Percentiles rank a stretch among this genome's conserved stretches.
phyloP scores from a whole-genome alignment of 64 coral and sea anemone species.

The Acropora tenuis region DNA sequence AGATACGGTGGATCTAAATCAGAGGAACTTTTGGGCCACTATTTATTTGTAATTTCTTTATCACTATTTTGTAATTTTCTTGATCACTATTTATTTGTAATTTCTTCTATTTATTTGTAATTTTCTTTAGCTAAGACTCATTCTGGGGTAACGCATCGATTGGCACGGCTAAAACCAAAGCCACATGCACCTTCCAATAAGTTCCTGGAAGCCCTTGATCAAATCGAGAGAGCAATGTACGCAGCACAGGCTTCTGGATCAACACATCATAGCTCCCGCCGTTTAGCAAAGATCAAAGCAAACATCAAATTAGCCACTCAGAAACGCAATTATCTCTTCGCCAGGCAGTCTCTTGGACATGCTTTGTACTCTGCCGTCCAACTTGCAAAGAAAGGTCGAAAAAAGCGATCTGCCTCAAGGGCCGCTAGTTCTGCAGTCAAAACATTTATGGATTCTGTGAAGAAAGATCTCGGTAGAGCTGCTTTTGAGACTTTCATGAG shows the following conservation, averaged over 20 bases:
- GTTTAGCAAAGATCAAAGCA: constrained; percentile 26
- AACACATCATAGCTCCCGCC: neutral
- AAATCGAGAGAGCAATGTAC: constrained; percentile 67
- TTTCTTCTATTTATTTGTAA: too few relatives aligned
- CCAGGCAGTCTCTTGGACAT: constrained; percentile 52
- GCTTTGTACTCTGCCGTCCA: constrained; percentile 41
- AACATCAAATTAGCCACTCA: constrained; percentile 62
- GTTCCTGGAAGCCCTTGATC: constrained; percentile 62
- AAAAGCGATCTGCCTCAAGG: constrained; percentile 8
- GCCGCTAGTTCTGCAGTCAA: neutral
- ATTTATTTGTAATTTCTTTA: too few relatives aligned
- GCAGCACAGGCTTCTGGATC: constrained; percentile 45
- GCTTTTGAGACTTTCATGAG: constrained; percentile 66
- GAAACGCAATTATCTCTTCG: constrained; percentile 62
- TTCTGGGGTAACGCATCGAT: too few relatives aligned
- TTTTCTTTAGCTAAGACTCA: too few relatives aligned
- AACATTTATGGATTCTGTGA: constrained; percentile 46
- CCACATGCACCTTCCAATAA: constrained; percentile 67
- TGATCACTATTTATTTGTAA: too few relatives aligned
- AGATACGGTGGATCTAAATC: too few relatives aligned
- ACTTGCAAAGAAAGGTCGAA: constrained; percentile 8
- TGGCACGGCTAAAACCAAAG: neutral
- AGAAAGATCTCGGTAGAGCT: constrained; percentile 52
- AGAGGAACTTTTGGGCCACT: too few relatives aligned
- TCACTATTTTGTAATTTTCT: too few relatives aligned